These are phyloP conservation scores for Murina feae DNA, from an alignment of 2,113 vertebrate genomes.

Conservation along the genomic window DNA sequence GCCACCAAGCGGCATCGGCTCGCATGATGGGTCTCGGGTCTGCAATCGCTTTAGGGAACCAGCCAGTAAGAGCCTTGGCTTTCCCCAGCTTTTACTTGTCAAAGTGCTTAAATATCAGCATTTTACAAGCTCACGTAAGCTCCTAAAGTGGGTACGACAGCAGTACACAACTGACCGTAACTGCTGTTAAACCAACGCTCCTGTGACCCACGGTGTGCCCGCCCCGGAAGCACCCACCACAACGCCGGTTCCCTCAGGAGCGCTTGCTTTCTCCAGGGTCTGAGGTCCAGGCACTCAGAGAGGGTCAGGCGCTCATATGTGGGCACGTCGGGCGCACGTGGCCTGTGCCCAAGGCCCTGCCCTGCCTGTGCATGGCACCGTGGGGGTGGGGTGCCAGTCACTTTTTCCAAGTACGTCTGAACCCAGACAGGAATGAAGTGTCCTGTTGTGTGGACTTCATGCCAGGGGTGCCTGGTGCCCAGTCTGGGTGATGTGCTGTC, in stretches of 20 bases:
- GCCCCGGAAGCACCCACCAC: not conserved
- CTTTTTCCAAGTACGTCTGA: not conserved
- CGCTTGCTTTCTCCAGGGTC: not conserved
- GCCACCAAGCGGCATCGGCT: not conserved
- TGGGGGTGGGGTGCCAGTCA: not conserved
- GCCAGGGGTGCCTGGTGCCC: not conserved
- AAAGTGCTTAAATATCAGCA: not conserved
- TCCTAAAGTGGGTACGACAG: not conserved
- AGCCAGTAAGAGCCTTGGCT: not conserved
- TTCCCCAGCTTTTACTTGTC: not conserved
- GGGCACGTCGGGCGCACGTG: not conserved
- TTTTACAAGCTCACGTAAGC: not conserved
- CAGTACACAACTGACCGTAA: not conserved
- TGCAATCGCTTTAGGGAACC: not conserved
- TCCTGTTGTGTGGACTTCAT: not conserved
- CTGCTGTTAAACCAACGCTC: not conserved
- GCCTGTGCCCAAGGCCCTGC: not conserved
- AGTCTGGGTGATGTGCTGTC: not conserved
- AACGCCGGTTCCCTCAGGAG: not conserved
- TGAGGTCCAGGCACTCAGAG: not conserved
- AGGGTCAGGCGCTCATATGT: not conserved
- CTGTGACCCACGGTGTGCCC: not conserved
- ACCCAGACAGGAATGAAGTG: not conserved
- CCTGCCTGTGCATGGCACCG: fast-evolving
- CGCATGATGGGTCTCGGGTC: not conserved